These are phyloP conservation scores for Polia nebulosa DNA, from an alignment of 2,888 invertebrate genomes.

Conservation along the genomic window DNA sequence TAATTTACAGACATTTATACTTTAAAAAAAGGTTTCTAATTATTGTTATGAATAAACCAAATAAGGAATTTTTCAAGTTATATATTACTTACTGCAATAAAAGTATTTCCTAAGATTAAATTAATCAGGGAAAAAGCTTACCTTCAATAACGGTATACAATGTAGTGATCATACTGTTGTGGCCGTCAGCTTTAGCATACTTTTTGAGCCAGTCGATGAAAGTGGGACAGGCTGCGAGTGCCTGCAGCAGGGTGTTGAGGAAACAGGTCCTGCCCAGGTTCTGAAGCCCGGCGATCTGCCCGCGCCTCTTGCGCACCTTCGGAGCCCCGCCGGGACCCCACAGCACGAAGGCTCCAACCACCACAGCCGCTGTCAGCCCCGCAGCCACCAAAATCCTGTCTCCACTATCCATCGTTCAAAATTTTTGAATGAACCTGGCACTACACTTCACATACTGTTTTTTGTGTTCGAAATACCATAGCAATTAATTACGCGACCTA, in stretches of 20 bases:
- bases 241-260: constrained; percentile 97
- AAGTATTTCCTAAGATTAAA: background rate
- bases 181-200: constrained; percentile 91
- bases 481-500: constrained; percentile 41
- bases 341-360: constrained; percentile 95
- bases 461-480: constrained; percentile 44
- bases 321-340: constrained; percentile 94
- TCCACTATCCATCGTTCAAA: constrained; percentile 92
- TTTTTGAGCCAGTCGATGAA: constrained; percentile 96
- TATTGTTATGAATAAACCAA: background rate
- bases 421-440: constrained; percentile 53
- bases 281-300: constrained; percentile 96
- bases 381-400: constrained; percentile 95
- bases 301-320: constrained; percentile 92
- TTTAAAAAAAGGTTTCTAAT: background rate
- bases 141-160: constrained; percentile 94
- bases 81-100: too few species aligned
- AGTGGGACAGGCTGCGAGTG: constrained; percentile 96
- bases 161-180: constrained; percentile 94
- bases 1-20: background rate
- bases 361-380: constrained; percentile 95
- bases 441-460: constrained; percentile 66
- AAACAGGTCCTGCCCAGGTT: constrained; percentile 98
- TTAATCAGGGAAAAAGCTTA: constrained; percentile 74
- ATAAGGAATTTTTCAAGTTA: background rate